Evolutionary conservation across 2,113 vertebrate species (phyloP).

Genomic region (Chaenogobius annularis): DNA sequence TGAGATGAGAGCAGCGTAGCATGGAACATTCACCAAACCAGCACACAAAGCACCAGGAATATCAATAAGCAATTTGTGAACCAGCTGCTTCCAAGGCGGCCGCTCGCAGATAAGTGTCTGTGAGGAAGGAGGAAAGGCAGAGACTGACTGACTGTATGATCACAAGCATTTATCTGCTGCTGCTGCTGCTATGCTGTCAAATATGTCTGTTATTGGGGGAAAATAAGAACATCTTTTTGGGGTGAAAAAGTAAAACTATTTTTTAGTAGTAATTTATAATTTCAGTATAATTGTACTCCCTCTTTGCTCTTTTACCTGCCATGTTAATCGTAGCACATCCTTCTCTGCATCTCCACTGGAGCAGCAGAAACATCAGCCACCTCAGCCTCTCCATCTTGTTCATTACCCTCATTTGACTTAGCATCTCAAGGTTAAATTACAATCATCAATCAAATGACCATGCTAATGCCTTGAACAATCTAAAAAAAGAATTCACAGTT

Average conservation of each 20-base stretch:
- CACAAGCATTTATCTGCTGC: background rate
- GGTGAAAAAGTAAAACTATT: background rate
- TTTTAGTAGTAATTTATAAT: too few relatives aligned
- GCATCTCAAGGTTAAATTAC: too few relatives aligned
- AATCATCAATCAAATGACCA: too few relatives aligned
- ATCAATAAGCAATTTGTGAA: constrained; percentile 38
- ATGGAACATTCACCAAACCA: constrained; percentile 27
- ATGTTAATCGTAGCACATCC: too few relatives aligned
- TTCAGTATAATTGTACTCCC: too few relatives aligned
- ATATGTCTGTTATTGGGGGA: background rate
- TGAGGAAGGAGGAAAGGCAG: background rate
- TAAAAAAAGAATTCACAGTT: background rate
- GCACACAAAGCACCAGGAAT: constrained; percentile 17
- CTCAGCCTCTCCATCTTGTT: too few relatives aligned
- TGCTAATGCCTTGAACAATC: too few relatives aligned
- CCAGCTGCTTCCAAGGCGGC: constrained; percentile 2
- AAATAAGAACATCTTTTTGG: background rate
- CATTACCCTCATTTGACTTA: too few relatives aligned
- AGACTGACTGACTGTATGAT: background rate
- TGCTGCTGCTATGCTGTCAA: background rate
- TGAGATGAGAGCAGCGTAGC: constrained; percentile 19
- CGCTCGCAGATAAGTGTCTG: background rate
- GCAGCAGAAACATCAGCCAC: too few relatives aligned
- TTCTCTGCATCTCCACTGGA: too few relatives aligned
- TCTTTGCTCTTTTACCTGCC: too few relatives aligned